Percentiles rank a stretch among this genome's conserved stretches.
phyloP scores from a whole-genome alignment of 2,113 vertebrate genomes.

The Gallinago jamesoni region DNA sequence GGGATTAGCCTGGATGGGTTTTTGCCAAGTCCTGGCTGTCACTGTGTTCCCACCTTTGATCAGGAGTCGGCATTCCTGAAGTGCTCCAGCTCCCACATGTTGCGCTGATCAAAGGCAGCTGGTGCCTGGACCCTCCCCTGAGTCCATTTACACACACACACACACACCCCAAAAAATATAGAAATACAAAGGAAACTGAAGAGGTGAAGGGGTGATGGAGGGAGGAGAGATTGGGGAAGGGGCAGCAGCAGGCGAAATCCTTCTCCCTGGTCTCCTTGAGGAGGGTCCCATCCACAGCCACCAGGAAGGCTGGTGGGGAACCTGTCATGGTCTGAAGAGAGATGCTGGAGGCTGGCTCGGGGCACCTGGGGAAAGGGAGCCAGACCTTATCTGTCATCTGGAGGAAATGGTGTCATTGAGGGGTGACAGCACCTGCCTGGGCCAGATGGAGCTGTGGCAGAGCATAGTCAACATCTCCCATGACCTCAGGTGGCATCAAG shows the following conservation, averaged over 20 bases:
- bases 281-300: not conserved
- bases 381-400: not conserved
- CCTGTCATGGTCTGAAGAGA: not conserved
- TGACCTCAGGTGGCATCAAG: not conserved
- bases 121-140: conserved; percentile 70
- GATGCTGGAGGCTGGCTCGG: not conserved
- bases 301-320: not conserved
- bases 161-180: not conserved
- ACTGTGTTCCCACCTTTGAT: conserved; percentile 79
- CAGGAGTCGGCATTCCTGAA: conserved; percentile 74
- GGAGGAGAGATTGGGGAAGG: not conserved
- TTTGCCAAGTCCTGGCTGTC: conserved; percentile 70
- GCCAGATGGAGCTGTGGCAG: not conserved
- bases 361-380: not conserved
- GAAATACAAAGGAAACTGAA: conserved; percentile 10
- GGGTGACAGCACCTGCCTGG: not conserved
- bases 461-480: not conserved
- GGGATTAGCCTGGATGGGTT: conserved; percentile 44
- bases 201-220: not conserved
- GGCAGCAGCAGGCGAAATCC: not conserved
- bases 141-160: not conserved
- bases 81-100: conserved; percentile 75
- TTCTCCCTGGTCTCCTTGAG: not conserved
- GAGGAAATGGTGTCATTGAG: not conserved
- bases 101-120: conserved; percentile 82